These are phyloP conservation scores for Coracias cyanogaster DNA, from an alignment of 2,797 vertebrate genomes.

Conservation along the genomic window DNA sequence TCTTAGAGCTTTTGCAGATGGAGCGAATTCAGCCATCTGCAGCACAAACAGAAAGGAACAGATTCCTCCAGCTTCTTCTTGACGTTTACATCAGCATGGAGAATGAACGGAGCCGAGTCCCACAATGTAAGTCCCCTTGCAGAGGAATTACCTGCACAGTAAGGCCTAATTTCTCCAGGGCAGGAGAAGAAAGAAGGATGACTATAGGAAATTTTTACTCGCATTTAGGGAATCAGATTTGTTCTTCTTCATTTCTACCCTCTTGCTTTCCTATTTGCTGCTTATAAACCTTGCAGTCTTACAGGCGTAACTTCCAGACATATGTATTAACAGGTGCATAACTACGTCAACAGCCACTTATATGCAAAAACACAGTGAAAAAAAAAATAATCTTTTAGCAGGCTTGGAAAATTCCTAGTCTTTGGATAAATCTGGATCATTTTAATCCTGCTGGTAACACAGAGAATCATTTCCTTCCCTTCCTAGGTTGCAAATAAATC, in stretches of 20 bases:
- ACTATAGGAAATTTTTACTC: neutral
- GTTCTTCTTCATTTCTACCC: neutral
- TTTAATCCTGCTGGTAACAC: neutral
- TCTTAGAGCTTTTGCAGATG: neutral
- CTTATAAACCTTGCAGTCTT: neutral
- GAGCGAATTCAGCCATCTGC: constrained; percentile 2
- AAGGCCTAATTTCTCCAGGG: neutral
- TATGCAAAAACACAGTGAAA: neutral
- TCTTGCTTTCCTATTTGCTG: neutral
- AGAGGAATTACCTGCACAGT: neutral
- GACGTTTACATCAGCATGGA: neutral
- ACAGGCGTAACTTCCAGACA: neutral
- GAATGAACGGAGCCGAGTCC: neutral
- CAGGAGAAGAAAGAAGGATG: neutral
- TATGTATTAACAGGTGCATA: neutral
- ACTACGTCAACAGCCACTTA: neutral
- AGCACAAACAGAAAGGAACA: neutral
- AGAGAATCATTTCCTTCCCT: neutral
- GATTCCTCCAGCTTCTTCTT: neutral
- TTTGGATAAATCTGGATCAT: neutral
- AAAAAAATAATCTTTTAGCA: neutral
- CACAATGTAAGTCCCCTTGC: neutral
- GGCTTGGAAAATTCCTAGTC: neutral
- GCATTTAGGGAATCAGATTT: neutral
- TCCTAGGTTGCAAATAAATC: neutral